These are phyloP conservation scores for Spatulosminthurus flaviceps DNA, from an alignment of 2,888 invertebrate genomes.

Conservation along the genomic window DNA sequence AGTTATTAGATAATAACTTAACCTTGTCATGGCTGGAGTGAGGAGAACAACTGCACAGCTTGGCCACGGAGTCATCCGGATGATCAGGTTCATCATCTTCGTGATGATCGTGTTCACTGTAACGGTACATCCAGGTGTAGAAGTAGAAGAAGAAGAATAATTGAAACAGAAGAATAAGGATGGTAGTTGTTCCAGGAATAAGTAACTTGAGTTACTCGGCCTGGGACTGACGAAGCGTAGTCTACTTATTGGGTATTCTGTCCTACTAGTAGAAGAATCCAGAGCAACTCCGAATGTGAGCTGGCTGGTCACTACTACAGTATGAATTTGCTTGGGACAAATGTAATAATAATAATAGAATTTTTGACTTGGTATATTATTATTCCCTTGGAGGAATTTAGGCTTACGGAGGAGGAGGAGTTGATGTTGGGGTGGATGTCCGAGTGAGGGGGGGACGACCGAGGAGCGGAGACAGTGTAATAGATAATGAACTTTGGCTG, in stretches of 20 bases:
- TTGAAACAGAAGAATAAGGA: conserved; percentile 15
- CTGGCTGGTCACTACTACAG: conserved; percentile 19
- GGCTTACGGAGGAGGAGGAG: conserved; percentile 2
- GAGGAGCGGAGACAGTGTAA: neutral
- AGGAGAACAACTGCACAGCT: neutral
- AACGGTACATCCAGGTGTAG: conserved; percentile 6
- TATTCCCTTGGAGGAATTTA: neutral
- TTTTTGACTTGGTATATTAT: neutral
- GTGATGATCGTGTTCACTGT: conserved; percentile 11
- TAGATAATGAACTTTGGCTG: neutral
- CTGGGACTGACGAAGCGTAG: conserved; percentile 27
- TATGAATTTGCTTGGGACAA: conserved; percentile 9
- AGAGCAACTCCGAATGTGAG: conserved; percentile 2
- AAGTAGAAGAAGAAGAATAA: neutral
- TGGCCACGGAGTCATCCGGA: neutral
- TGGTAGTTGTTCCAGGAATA: conserved; percentile 27
- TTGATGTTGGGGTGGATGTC: neutral
- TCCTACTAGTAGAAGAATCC: conserved; percentile 1
- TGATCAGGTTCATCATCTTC: no score
- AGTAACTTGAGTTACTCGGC: neutral
- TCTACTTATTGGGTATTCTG: conserved; percentile 31
- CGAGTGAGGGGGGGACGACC: neutral
- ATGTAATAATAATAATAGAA: conserved; percentile 13
- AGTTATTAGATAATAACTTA: conserved; percentile 3
- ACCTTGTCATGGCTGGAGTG: conserved; percentile 22